These are phyloP conservation scores for Prionchulus punctatus DNA, from an alignment of 2,888 invertebrate genomes.

Conservation along the genomic window DNA sequence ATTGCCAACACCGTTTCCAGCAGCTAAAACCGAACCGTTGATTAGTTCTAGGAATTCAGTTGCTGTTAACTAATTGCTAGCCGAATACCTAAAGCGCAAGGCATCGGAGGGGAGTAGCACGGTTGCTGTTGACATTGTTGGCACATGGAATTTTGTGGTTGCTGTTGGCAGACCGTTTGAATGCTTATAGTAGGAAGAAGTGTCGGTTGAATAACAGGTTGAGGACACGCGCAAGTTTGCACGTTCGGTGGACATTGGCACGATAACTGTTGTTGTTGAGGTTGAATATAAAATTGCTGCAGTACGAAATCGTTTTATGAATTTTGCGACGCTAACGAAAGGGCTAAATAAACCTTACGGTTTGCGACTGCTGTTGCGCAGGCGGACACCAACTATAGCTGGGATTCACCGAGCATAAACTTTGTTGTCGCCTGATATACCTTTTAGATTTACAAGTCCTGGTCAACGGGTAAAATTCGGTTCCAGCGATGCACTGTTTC, in stretches of 20 bases:
- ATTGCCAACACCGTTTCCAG: constrained; percentile 12
- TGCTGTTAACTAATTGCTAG: too few relatives aligned
- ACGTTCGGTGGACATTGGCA: not conserved
- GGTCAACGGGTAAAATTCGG: not conserved
- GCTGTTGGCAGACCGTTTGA: too few relatives aligned
- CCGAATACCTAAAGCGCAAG: not conserved
- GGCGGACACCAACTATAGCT: not conserved
- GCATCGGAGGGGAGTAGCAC: not conserved
- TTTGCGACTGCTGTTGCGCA: not conserved
- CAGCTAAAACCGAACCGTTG: not conserved
- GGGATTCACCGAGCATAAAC: not conserved
- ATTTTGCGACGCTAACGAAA: not conserved
- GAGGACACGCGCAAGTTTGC: not conserved
- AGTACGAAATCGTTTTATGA: not conserved
- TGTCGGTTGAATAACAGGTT: not conserved
- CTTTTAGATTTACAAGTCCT: not conserved
- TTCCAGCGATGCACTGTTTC: not conserved
- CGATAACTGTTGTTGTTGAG: not conserved
- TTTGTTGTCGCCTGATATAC: not conserved
- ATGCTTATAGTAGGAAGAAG: too few relatives aligned
- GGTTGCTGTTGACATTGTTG: not conserved
- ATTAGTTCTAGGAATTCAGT: too few relatives aligned
- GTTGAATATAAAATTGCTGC: not conserved
- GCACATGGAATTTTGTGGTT: not conserved
- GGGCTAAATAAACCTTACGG: too few relatives aligned